Evolutionary conservation across 2,113 vertebrate species (phyloP).

Genomic region (Fukomys damarensis): DNA sequence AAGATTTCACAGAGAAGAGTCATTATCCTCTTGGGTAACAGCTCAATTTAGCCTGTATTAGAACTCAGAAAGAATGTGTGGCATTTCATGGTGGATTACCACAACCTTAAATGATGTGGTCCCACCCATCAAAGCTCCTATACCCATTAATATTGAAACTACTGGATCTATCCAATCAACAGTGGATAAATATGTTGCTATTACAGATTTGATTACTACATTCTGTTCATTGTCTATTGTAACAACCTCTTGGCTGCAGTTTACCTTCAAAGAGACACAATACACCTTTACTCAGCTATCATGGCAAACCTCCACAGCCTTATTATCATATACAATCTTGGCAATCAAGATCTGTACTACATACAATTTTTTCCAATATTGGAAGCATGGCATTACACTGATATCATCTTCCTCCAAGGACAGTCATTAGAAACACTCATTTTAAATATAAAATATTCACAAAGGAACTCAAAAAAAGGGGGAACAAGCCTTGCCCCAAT

Average conservation of each 20-base stretch:
- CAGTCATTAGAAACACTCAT: neutral
- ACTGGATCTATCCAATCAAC: neutral
- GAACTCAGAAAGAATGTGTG: neutral
- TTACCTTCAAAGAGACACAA: neutral
- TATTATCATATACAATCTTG: neutral
- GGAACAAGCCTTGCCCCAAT: neutral
- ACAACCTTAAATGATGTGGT: neutral
- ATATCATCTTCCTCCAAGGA: neutral
- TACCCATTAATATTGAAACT: neutral
- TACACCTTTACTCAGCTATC: neutral
- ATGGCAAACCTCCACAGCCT: neutral
- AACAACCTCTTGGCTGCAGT: neutral
- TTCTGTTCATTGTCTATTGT: neutral
- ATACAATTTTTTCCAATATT: slow-evolving; percentile 10
- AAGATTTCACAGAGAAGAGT: neutral
- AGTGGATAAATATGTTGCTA: neutral
- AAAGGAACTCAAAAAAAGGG: neutral
- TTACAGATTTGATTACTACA: neutral
- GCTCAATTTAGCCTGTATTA: neutral
- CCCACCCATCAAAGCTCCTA: neutral
- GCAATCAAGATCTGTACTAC: neutral
- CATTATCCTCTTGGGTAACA: neutral
- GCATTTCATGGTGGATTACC: neutral
- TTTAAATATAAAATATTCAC: neutral
- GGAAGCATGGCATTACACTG: neutral